phyloP scores from a whole-genome alignment of 2,888 invertebrate species.

The Noctua fimbriata region DNA sequence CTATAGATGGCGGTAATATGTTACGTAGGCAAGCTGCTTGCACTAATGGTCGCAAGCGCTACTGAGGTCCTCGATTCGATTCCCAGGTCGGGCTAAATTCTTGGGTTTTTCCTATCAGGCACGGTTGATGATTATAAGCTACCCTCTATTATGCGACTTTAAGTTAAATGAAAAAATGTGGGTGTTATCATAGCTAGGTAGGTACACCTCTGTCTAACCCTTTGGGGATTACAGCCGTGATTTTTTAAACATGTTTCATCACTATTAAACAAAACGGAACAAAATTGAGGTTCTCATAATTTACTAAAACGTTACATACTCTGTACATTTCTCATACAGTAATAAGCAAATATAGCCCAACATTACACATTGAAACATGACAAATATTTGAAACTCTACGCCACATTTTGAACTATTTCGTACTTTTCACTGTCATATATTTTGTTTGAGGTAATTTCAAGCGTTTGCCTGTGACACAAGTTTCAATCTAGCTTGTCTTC shows the following conservation, averaged over 20 bases:
- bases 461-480: background rate
- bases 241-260: background rate
- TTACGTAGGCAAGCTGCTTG: too few species aligned
- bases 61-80: background rate
- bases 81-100: background rate
- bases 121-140: too few species aligned
- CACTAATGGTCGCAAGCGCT: background rate
- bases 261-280: constrained; percentile 5
- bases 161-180: too few species aligned
- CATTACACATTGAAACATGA: constrained; percentile 22
- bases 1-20: too few species aligned
- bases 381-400: constrained; percentile 36
- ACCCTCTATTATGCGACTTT: too few species aligned
- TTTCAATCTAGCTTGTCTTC: background rate
- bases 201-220: background rate
- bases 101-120: background rate
- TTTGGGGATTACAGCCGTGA: background rate
- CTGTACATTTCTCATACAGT: constrained; percentile 3
- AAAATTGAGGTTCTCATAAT: background rate
- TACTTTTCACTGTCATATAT: background rate
- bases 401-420: constrained; percentile 35
- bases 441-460: constrained; percentile 1
- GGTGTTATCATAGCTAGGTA: background rate
- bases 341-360: constrained; percentile 22
- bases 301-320: constrained; percentile 4